These are phyloP conservation scores for Eolophus roseicapilla DNA, from an alignment of 2,113 vertebrate species.

Conservation along the genomic window DNA sequence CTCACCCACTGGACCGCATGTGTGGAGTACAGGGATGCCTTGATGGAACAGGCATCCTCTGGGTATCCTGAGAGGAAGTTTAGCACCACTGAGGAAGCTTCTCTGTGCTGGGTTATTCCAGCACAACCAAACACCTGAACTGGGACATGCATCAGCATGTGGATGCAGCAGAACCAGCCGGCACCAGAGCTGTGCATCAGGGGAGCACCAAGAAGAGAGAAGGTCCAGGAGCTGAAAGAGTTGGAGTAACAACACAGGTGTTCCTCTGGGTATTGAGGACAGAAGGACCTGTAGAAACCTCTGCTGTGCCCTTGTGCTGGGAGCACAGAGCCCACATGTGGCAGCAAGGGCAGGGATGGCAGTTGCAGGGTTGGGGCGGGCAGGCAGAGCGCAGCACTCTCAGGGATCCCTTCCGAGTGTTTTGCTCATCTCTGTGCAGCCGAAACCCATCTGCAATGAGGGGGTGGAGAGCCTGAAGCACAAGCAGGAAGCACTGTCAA, in stretches of 20 bases:
- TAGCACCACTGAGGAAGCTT: background rate
- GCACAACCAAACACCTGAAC: background rate
- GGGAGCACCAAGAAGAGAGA: background rate
- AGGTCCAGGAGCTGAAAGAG: background rate
- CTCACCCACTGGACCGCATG: background rate
- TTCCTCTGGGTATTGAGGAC: background rate
- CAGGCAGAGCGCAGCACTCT: background rate
- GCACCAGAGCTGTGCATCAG: background rate
- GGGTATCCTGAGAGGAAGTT: background rate
- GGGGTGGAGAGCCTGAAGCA: slow-evolving; percentile 34
- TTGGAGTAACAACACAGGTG: accelerated
- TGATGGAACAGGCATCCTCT: accelerated
- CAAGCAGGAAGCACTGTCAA: slow-evolving; percentile 37
- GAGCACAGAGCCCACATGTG: accelerated
- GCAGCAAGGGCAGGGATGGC: background rate
- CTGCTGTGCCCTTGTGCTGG: background rate
- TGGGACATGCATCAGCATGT: background rate
- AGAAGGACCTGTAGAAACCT: background rate
- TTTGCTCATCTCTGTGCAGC: background rate
- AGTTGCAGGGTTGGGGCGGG: background rate
- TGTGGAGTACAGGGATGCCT: background rate
- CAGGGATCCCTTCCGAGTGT: background rate
- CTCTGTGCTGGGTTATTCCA: background rate
- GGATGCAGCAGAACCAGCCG: background rate
- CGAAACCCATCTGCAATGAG: slow-evolving; percentile 37